Evolutionary conservation across 2,888 invertebrate species (phyloP).

Genomic region (Archips xylosteana): DNA sequence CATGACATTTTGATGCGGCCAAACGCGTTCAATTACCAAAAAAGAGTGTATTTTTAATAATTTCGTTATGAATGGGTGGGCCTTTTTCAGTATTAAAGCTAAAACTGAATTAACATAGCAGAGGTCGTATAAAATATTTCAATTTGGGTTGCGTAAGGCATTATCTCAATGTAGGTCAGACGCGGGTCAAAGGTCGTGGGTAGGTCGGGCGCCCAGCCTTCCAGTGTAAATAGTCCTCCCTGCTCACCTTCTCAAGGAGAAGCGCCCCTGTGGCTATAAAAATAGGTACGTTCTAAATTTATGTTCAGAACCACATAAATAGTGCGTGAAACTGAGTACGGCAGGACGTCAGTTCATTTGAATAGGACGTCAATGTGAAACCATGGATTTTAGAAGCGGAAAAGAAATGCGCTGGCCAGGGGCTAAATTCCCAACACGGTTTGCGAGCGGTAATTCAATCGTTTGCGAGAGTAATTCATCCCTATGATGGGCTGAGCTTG

Average conservation of each 20-base stretch:
- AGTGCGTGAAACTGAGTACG: not conserved
- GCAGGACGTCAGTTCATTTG: not conserved
- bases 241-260: conserved; percentile 58
- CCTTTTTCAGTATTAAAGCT: not conserved
- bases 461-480: too few species aligned
- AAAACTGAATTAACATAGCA: conserved; percentile 16
- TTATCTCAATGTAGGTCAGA: conserved; percentile 82
- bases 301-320: conserved; percentile 21
- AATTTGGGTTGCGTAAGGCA: conserved; percentile 67
- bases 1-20: not conserved
- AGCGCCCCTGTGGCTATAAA: conserved; percentile 38
- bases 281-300: conserved; percentile 28
- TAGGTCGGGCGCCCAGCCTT: conserved; percentile 70
- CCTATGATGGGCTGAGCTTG: too few species aligned
- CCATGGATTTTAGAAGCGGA: too few species aligned
- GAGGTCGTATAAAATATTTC: conserved; percentile 21
- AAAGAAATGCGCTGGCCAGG: too few species aligned
- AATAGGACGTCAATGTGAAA: not conserved
- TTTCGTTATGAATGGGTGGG: not conserved
- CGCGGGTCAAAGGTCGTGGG: conserved; percentile 86
- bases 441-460: too few species aligned
- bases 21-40: not conserved
- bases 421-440: too few species aligned
- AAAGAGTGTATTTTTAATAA: not conserved
- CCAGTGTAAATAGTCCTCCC: conserved; percentile 55